These are phyloP conservation scores for Tetramorium bicarinatum DNA, from an alignment of 2,888 invertebrate species.

Conservation along the genomic window DNA sequence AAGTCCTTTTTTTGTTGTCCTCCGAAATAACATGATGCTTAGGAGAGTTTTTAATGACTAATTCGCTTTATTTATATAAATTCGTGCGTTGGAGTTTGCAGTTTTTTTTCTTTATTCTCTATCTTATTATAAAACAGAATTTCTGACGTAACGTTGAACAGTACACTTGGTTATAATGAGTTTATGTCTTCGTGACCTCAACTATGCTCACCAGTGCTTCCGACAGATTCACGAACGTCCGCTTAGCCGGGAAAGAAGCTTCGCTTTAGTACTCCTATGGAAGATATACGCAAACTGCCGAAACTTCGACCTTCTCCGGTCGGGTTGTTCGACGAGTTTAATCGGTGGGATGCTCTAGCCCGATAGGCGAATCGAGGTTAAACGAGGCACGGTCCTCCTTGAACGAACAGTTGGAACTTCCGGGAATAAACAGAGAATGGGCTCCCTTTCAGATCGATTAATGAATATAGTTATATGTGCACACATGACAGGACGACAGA, in stretches of 20 bases:
- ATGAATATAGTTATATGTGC: conserved; percentile 54
- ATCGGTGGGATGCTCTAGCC: conserved; percentile 64
- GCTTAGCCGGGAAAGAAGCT: conserved; percentile 15
- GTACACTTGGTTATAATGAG: not conserved
- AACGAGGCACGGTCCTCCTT: conserved; percentile 62
- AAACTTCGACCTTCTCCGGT: conserved; percentile 36
- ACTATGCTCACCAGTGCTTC: not conserved
- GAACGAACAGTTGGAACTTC: conserved; percentile 68
- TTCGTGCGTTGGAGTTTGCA: not conserved
- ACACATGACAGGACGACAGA: conserved; percentile 27
- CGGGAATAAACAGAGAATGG: conserved; percentile 68
- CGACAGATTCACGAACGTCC: conserved; percentile 34
- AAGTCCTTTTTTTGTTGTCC: not conserved
- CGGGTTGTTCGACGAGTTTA: conserved; percentile 61
- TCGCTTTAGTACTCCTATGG: conserved; percentile 6
- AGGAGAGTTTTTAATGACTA: not conserved
- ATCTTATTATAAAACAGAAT: not conserved
- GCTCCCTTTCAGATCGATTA: conserved; percentile 61
- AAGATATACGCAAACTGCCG: conserved; percentile 52
- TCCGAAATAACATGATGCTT: not conserved
- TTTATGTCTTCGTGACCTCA: not conserved
- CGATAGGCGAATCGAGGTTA: conserved; percentile 71
- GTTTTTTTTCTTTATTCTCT: not conserved
- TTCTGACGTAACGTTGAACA: not conserved
- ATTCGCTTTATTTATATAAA: not conserved